phyloP scores from a whole-genome alignment of 92 coral and sea anemone species.

The Pocillopora grandis region DNA sequence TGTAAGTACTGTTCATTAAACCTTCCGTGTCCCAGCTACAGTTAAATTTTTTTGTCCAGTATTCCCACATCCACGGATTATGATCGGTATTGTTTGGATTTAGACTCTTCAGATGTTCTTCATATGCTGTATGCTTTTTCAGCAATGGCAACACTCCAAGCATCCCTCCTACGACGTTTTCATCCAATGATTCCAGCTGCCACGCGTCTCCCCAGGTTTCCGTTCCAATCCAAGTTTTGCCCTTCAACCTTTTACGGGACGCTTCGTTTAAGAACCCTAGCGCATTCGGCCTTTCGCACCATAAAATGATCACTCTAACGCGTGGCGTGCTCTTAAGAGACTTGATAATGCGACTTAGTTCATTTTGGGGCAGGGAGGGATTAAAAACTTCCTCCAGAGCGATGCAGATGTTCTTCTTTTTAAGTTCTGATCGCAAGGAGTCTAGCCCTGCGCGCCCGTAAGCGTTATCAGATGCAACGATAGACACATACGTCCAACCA shows the following conservation, averaged over 20 bases:
- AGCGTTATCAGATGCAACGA: conserved; percentile 90
- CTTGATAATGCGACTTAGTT: conserved; percentile 56
- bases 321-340: conserved; percentile 64
- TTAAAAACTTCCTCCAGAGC: conserved; percentile 80
- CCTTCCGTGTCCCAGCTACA: conserved; percentile 37
- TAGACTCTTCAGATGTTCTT: conserved; percentile 59
- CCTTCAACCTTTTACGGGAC: conserved; percentile 56
- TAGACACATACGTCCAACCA: conserved; percentile 91
- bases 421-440: conserved; percentile 74
- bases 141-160: conserved; percentile 85
- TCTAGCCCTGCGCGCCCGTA: conserved; percentile 96
- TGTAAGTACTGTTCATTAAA: neutral
- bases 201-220: conserved; percentile 98
- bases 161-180: conserved; percentile 84
- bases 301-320: conserved; percentile 75
- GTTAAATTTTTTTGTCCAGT: conserved; percentile 61
- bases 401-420: conserved; percentile 69
- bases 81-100: conserved; percentile 65
- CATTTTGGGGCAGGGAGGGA: conserved; percentile 60
- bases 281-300: conserved; percentile 95
- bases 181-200: conserved; percentile 57
- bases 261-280: conserved; percentile 85
- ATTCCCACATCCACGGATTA: conserved; percentile 92
- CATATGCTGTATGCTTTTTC: conserved; percentile 60
- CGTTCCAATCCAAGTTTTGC: conserved; percentile 96